phyloP scores from a whole-genome alignment of 2,888 invertebrate genomes.

The Adineta ricciae region DNA sequence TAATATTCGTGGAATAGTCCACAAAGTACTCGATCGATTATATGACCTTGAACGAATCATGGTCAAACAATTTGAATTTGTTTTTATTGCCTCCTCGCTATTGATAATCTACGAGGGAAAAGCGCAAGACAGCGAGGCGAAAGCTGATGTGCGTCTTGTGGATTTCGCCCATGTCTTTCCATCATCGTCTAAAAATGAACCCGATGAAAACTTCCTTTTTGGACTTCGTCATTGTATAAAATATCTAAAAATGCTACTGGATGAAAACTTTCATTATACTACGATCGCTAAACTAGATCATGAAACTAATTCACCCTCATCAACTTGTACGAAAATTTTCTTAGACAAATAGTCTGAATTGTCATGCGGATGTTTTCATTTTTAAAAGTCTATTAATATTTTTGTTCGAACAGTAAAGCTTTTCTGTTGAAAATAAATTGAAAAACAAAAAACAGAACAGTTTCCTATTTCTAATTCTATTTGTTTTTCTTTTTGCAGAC shows the following conservation, averaged over 20 bases:
- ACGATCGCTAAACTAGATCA: not conserved
- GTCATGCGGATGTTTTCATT: not conserved
- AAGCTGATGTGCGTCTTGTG: conserved; percentile 26
- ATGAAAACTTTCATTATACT: not conserved
- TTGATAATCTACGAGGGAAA: conserved; percentile 30
- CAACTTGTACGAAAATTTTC: not conserved
- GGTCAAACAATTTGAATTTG: conserved; percentile 24
- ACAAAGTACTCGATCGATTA: conserved; percentile 16
- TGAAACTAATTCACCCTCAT: not conserved
- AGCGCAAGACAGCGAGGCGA: too few species aligned
- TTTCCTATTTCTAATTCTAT: not conserved
- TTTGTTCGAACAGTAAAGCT: not conserved
- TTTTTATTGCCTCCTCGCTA: conserved; percentile 29
- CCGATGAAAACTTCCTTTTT: conserved; percentile 27
- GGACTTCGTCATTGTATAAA: conserved; percentile 25
- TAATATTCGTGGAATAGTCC: conserved; percentile 10
- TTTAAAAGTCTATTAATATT: not conserved
- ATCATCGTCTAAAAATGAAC: not conserved
- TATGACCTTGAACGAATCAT: conserved; percentile 21
- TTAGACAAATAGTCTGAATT: not conserved
- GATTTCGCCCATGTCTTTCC: conserved; percentile 34
- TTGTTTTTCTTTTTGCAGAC: not conserved
- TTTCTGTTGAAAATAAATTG: not conserved
- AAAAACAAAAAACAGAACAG: not conserved
- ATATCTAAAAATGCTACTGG: conserved; percentile 24